A percentile compares a stretch with the other conserved stretches of the same genome.
Conservation (phyloP, 2,888 invertebrate species). For the Hirtodrosophila histrioides region DNA sequence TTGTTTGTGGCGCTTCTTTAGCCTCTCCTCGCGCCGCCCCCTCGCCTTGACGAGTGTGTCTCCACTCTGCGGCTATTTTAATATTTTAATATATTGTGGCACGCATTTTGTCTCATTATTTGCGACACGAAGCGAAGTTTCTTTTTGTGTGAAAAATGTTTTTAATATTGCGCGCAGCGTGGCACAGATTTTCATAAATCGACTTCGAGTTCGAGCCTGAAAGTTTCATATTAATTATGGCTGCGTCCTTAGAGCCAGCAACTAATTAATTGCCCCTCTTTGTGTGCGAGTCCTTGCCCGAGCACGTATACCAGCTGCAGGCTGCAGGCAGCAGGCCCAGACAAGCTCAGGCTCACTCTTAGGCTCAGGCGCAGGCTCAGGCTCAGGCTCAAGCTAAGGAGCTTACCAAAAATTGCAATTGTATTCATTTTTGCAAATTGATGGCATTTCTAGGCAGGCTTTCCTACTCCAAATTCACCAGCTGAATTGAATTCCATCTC, state of each 20-base stretch:
- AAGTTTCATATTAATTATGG: slow-evolving; percentile 33
- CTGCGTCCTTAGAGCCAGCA: neutral
- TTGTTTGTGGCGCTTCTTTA: slow-evolving; percentile 21
- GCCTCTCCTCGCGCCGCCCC: neutral
- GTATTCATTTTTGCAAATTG: no score
- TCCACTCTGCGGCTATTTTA: slow-evolving; percentile 43
- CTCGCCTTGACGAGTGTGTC: no score
- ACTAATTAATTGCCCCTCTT: slow-evolving; percentile 44
- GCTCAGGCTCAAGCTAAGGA: no score
- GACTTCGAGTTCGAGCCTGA: slow-evolving; percentile 10
- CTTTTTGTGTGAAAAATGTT: slow-evolving; percentile 57
- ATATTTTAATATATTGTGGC: slow-evolving; percentile 72
- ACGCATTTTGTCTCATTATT: slow-evolving; percentile 66
- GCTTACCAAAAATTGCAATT: no score
- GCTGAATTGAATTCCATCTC: no score
- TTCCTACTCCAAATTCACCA: no score
- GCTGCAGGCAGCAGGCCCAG: no score
- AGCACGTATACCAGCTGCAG: neutral
- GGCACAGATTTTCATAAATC: slow-evolving; percentile 46
- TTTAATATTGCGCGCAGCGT: slow-evolving; percentile 52
- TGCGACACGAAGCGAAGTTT: slow-evolving; percentile 42
- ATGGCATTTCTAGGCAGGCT: no score
- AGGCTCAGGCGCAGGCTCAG: no score
- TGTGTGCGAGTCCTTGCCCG: slow-evolving; percentile 2
- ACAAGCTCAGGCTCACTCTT: no score